Conservation (phyloP, 2,113 vertebrate species). For the Catharus fuscescens region DNA sequence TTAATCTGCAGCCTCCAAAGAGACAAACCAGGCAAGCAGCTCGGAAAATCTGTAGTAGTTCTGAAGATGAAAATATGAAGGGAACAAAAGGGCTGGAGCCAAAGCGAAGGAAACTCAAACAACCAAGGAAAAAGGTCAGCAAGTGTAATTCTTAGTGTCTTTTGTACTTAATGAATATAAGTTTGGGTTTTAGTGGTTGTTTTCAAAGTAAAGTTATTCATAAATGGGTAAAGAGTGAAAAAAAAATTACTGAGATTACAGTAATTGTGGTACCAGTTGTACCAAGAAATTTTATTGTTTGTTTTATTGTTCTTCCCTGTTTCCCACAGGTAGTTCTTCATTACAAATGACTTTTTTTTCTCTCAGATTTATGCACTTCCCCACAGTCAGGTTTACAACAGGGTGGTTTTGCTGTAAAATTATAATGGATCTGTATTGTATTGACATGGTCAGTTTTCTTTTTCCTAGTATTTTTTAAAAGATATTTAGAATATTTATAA, state of each 20-base stretch:
- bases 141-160: neutral
- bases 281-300: neutral
- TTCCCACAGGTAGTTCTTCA: neutral
- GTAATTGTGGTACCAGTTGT: neutral
- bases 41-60: constrained; percentile 86
- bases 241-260: neutral
- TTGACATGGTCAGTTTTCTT: neutral
- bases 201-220: neutral
- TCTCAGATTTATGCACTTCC: neutral
- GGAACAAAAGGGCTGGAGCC: constrained; percentile 76
- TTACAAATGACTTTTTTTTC: neutral
- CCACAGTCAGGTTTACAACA: neutral
- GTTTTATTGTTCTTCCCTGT: neutral
- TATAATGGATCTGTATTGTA: neutral
- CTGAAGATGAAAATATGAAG: constrained; percentile 90
- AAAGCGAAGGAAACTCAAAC: constrained; percentile 86
- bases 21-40: constrained; percentile 85
- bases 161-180: neutral
- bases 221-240: neutral
- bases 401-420: neutral
- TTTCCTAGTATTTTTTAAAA: neutral
- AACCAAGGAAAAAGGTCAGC: constrained; percentile 86
- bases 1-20: constrained; percentile 97
- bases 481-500: neutral
- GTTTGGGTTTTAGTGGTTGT: neutral